Base-by-base conservation (phyloP, 2,113 vertebrate genomes). In the Spheniscus mendiculus region DNA sequence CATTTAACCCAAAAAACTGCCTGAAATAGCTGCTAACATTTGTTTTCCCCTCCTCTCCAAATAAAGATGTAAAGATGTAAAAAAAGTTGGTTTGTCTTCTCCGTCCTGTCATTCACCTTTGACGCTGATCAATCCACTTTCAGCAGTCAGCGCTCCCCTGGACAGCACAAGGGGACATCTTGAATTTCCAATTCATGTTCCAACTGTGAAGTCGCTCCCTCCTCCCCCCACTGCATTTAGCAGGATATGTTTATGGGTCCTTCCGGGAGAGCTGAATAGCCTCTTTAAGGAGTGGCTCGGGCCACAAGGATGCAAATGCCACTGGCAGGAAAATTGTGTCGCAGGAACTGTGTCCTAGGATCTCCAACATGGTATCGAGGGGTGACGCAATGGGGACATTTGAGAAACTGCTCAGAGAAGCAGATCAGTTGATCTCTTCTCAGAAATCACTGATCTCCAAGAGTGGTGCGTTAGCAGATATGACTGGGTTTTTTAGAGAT, bases 1-100 rank as follows among this genome's bases (percentile, higher is more conserved):
- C 98, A 98, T 94, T 95, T 93, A 94, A 69, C 73, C 49, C 81
- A 91, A 95, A 96, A 95, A 62, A 76, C 30, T 95, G 83, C 89
- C 58, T 84, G 49, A 92, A 96, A 93, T 36, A 74, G 80, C 36
- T 87, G 85, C 53, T 93, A 87, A 67, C 70, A 76, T 42, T 95
- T 82, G 21, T 65, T 92, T 86, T 44, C 44, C 47, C 15, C 55
- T 90, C 47, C 36, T 87, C 80, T 87, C 56, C 65, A 88, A 83
- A 93, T 42, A 78, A 79, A 82, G 70, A 76, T 9, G 12, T 49
- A 73, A 66, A 84, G 45, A 44, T 9, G 5, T 83, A 42, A 61
- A 79, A 92, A 81, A 76, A 72, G 34, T 36, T n/a, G 45, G 49
- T 84, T 49, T 89, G 61, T 91, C 83, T 89, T 59, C 73, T 93